Conservation (phyloP, 1,140 invertebrate species). For the Caenorhabditis elegans region DNA sequence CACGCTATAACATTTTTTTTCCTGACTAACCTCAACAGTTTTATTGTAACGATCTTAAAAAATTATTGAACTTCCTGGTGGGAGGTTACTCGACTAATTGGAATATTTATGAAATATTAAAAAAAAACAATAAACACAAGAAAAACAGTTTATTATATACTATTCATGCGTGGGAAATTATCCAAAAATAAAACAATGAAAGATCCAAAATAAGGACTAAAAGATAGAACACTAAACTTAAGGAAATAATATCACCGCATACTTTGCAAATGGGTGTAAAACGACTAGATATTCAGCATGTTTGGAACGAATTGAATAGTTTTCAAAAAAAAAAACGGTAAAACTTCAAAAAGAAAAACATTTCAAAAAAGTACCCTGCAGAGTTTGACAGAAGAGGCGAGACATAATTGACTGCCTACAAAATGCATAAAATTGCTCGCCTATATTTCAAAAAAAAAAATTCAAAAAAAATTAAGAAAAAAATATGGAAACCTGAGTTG, state of each 20-base stretch:
- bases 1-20: too few species aligned
- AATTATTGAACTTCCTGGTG: too few species aligned
- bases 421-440: constrained; percentile 11
- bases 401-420: neutral
- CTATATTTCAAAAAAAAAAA: neutral
- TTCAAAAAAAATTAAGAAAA: neutral
- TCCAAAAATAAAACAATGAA: neutral
- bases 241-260: neutral
- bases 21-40: too few species aligned
- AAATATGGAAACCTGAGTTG: neutral
- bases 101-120: too few species aligned
- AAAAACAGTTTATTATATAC: too few species aligned
- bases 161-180: too few species aligned
- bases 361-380: neutral
- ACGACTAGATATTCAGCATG: neutral
- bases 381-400: neutral
- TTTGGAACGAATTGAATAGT: neutral
- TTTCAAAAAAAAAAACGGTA: neutral
- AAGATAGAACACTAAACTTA: too few species aligned
- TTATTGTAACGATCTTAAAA: too few species aligned
- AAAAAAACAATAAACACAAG: too few species aligned
- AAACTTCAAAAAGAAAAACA: neutral
- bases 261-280: neutral
- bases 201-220: too few species aligned
- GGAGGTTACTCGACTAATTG: too few species aligned